Percentiles rank a stretch among this genome's conserved stretches.
Conservation (phyloP, 2,888 invertebrate genomes). For the Yponomeuta plumbellus region DNA sequence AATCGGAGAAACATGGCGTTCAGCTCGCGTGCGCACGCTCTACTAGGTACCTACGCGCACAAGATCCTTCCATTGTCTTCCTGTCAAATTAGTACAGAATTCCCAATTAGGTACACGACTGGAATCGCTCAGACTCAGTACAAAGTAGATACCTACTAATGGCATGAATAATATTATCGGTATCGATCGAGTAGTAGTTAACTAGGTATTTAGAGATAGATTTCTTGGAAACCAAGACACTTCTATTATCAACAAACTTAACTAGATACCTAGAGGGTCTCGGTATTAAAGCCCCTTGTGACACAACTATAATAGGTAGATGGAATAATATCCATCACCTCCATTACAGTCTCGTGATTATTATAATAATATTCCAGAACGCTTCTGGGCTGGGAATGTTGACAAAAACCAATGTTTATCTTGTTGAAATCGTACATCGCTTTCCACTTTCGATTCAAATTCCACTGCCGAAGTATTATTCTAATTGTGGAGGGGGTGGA, state of each 20-base stretch:
- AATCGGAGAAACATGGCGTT: too few relatives aligned
- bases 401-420: constrained; percentile 12
- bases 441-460: constrained; percentile 9
- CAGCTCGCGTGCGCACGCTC: too few relatives aligned
- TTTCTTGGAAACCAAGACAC: not conserved
- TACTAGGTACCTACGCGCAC: too few relatives aligned
- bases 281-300: not conserved
- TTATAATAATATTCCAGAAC: not conserved
- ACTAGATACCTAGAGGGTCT: not conserved
- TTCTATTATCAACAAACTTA: not conserved
- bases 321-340: not conserved
- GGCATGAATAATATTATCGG: not conserved
- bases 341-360: not conserved
- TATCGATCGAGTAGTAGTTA: not conserved
- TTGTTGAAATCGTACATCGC: constrained; percentile 11
- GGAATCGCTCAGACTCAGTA: too few relatives aligned
- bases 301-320: not conserved
- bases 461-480: constrained; percentile 8
- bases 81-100: too few relatives aligned
- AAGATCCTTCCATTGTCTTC: too few relatives aligned
- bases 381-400: constrained; percentile 3
- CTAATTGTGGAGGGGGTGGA: constrained; percentile 1
- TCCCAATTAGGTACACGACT: too few relatives aligned
- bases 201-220: not conserved
- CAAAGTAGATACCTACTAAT: too few relatives aligned